Base-by-base conservation (phyloP, 2,113 vertebrate genomes). In the Lampris incognitus region DNA sequence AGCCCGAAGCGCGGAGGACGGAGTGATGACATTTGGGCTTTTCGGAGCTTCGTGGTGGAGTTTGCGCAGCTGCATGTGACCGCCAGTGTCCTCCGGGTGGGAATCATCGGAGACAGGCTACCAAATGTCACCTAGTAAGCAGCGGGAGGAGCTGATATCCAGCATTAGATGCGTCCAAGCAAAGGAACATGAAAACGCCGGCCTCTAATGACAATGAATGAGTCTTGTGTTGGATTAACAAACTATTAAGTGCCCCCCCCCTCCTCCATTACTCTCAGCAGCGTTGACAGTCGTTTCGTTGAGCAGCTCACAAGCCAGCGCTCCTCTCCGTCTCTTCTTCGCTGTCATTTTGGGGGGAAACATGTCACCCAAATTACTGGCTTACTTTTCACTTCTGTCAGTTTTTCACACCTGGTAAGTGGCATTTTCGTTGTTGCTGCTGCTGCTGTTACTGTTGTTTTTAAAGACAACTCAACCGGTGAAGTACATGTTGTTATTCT, bases 331-430 rank as follows among this genome's bases (percentile, higher is more conserved):
- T 55, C 80, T 58, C 78, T 68, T 84, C 82, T 90, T 83, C 81
- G 78, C 83, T 85, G 74, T 69, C 76, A 68, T 81, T 87, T 82
- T 74, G 58, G 86, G 82, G 88, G 84, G 0, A 92, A 94, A 90
- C 91, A 98, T 98, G 97, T 91, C 94, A 74, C 75, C 92, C 81
- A 95, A 85, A 90, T 91, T 95, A 49, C 81, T 96, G 87, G 83
- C 92, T 51, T 80, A 89, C 70, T 85, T 96, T 78, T 92, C 95
- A 72, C 94, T 98, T 46, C 91, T 97, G 74, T 95, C 95, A 0
- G 94, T 94, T 66, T 94, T 97, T 49, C 90, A 93, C 58, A 94
- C 94, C 41, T 92, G 97, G 97, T 99, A 91, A 97, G 97, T 95
- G 85, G 37, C 36, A 46, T 39, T 1, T 44, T 58, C 70, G 24